Conservation (phyloP, 2,113 vertebrate genomes). For the Oceanites oceanicus region DNA sequence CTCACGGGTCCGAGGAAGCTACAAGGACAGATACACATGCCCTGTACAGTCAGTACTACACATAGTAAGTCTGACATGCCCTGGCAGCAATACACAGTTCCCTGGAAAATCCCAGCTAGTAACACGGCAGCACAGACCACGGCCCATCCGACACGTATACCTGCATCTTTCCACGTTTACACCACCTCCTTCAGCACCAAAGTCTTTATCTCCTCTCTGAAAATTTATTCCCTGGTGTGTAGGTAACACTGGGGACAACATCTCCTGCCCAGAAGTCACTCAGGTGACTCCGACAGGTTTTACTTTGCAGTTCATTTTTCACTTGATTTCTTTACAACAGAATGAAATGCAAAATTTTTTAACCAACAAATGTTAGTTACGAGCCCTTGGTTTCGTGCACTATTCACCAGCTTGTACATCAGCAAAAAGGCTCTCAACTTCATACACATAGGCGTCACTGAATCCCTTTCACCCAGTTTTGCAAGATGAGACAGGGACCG, state of each 20-base stretch:
- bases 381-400: neutral
- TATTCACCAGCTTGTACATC: neutral
- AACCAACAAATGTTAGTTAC: neutral
- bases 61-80: neutral
- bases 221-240: neutral
- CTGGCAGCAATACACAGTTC: neutral
- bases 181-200: neutral
- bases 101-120: neutral
- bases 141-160: neutral
- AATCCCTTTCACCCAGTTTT: neutral
- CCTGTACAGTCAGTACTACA: neutral
- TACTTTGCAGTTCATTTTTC: neutral
- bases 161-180: neutral
- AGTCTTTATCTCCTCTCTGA: neutral
- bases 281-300: fast-evolving
- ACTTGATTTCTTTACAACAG: neutral
- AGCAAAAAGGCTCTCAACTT: neutral
- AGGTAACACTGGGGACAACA: neutral
- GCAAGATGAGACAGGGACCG: neutral
- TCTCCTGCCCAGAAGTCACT: neutral
- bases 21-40: neutral
- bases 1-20: neutral
- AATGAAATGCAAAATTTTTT: neutral
- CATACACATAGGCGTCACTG: neutral
- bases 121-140: neutral